Evolutionary conservation across 2,113 vertebrate species (phyloP), one percentile per base, ranked within the genome.

Genomic region (Pimephales promelas): DNA sequence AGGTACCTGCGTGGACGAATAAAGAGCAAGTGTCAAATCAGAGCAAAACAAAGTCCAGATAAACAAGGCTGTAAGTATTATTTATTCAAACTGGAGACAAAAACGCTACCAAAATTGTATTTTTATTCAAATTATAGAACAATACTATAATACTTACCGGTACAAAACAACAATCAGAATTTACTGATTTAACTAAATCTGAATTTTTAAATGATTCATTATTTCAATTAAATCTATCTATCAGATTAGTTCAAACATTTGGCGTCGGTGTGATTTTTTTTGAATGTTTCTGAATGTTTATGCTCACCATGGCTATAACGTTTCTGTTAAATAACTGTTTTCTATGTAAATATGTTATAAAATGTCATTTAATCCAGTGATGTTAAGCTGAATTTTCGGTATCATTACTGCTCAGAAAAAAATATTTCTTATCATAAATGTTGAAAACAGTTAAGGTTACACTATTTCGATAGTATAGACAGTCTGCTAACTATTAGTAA

Each of bases 1-100:
- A 99, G 95, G 93, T 99, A 99, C 90, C 98, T 99, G 91, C 56
- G 70, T 45, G 54, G 36, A 74, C 18, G 75, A 45, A 81, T 20
- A 90, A 43, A 81, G 8, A 36, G 26, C 16, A 68, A 28, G 49
- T 5, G 9, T 36, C 13, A 85, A 1, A 13, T 84, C 4, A 73
- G 64, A 40, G 24, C 7, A 10, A 18, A 66, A 18, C 24, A 54
- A 66, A 43, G n/a, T 40, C 28, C 34, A 20, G 18, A 82, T n/a
- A 24, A 45, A 43, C 28, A 34, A 24, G 2, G 3, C 13, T 1
- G 9, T 14, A 7, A 16, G 26, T 24, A 24, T 36, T 10, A 36
- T 68, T 31, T 36, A 68, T 68, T 36, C 18, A 36, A 66, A 36
- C 2, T 8, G 4, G 7, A 16, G 14, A 20, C 2, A 64, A 18